Evolutionary conservation across 2,113 vertebrate genomes (phyloP).

Genomic region (Gila orcuttii): DNA sequence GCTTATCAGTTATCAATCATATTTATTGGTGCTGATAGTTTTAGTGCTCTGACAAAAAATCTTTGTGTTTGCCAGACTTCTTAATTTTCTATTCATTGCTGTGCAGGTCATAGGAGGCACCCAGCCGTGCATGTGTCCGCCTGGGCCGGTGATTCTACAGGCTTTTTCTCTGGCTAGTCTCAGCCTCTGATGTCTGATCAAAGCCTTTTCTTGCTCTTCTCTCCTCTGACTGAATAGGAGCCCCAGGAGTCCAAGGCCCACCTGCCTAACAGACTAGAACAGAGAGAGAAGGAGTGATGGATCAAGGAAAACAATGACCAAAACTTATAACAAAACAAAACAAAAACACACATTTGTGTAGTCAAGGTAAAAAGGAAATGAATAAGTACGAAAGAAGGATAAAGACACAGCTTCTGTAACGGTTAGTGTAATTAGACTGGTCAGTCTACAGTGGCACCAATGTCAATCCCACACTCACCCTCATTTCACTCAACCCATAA

Average conservation of each 20-base stretch:
- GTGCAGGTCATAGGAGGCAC: slow-evolving; percentile 21
- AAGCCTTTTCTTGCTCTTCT: slow-evolving; percentile 46
- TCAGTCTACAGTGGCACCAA: background rate
- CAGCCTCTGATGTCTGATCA: slow-evolving; percentile 54
- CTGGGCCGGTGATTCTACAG: background rate
- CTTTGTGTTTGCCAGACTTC: background rate
- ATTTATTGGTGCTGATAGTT: background rate
- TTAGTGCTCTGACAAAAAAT: background rate
- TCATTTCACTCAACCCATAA: slow-evolving; percentile 19
- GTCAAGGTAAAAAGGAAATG: background rate
- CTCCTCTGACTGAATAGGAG: slow-evolving; percentile 34
- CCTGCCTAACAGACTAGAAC: slow-evolving; percentile 33
- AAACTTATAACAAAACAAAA: background rate
- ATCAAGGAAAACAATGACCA: slow-evolving; percentile 10
- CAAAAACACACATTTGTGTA: background rate
- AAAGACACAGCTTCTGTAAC: background rate
- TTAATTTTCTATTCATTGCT: slow-evolving; percentile 32
- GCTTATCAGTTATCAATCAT: background rate
- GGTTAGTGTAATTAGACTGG: slow-evolving; percentile 12
- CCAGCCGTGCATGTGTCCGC: background rate
- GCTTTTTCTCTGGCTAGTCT: slow-evolving; percentile 23
- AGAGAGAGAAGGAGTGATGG: slow-evolving; percentile 16
- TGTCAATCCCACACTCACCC: background rate
- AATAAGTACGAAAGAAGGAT: background rate
- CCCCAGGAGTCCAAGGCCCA: slow-evolving; percentile 46